Percentiles rank a stretch among this genome's conserved stretches.
These are phyloP conservation scores for Callaeas wilsoni DNA, from an alignment of 2,113 vertebrate species.

Conservation along the genomic window DNA sequence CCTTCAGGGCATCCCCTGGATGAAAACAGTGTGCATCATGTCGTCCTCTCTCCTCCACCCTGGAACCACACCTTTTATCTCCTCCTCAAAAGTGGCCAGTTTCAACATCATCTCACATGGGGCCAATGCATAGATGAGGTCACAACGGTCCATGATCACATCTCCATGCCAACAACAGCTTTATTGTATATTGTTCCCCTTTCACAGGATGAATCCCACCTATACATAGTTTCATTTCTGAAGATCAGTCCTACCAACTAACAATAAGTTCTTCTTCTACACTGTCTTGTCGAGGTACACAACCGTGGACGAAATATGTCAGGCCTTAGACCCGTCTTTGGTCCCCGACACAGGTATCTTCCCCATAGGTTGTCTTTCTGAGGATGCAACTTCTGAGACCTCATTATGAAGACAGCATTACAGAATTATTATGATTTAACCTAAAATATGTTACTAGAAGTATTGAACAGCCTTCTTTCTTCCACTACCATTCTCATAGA, in stretches of 20 bases:
- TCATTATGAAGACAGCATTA: background rate
- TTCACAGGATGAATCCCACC: background rate
- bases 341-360: background rate
- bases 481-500: background rate
- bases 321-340: fast-evolving
- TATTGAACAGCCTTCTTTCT: background rate
- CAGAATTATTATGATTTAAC: background rate
- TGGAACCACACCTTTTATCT: background rate
- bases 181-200: background rate
- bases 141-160: fast-evolving
- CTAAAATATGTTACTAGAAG: background rate
- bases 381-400: background rate
- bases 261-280: background rate
- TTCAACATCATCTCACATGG: background rate
- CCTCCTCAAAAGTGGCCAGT: background rate
- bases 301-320: background rate
- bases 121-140: background rate
- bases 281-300: background rate
- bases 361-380: background rate
- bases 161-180: background rate
- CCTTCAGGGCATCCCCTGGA: background rate
- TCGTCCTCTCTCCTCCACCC: no score
- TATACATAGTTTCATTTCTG: background rate
- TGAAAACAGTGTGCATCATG: background rate
- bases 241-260: background rate